Evolutionary conservation across 2,888 invertebrate genomes (phyloP), one percentile per base, ranked within the genome.

Genomic region (Leucophora obtusa): DNA sequence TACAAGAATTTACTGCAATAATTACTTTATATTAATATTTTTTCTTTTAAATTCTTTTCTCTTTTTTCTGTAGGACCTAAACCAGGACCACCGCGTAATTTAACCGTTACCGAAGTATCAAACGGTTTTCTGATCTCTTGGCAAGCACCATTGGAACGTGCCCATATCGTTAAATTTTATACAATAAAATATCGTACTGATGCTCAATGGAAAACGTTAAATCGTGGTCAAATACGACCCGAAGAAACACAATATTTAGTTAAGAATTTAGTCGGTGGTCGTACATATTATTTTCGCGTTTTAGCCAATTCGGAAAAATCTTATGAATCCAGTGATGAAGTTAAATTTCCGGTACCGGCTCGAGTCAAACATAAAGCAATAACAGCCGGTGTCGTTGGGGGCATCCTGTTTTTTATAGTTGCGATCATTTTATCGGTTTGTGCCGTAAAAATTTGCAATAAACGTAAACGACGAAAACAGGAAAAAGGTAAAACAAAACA

Each of bases 361-460:
- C 93, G 96, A 82, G 96, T 97, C 86, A 97, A 97, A 91, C 96
- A 97, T 92, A 97, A 97, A 93, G 97, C 97, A 85, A 97, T 97
- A 91, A 97, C 97, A 82, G 98, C 98, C 87, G 98, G 98, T 83
- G 96, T 98, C 87, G 97, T 98, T 85, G 98, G 98, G 86, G 98
- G 98, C 85, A 95, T 98, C 88, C 93, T 98, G 89, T 98, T 98
- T 93, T 97, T 98, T 93, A 96, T 98, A 89, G 97, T 98, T 88
- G 97, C 98, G 91, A 97, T 98, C 91, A 97, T 98, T 89, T 94
- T 98, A 88, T 97, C 98, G 87, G 96, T 98, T 89, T 97, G 98
- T 92, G 97, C 97, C 87, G 97, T 98, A 89, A 97, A 98, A 93
- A 97, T 98, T 91, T 97, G 97, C 94, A 98, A 98, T 93, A 97